phyloP scores from a whole-genome alignment of 2,888 invertebrate species.

The Cerceris rybyensis region DNA sequence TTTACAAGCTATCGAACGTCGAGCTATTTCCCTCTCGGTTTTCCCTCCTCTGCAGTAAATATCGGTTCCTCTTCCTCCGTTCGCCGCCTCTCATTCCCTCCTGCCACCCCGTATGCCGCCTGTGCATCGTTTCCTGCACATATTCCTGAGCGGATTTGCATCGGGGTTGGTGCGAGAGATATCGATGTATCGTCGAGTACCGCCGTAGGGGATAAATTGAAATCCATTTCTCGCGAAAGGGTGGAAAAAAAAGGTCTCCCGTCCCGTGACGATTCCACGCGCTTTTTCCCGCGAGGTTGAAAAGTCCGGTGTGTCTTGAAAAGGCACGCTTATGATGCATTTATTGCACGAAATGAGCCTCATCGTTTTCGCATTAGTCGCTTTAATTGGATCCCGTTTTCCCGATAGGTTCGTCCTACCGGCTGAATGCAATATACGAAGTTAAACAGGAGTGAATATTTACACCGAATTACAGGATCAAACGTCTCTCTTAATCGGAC shows the following conservation, averaged over 20 bases:
- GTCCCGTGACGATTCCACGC: conserved; percentile 13
- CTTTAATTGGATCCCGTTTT: conserved; percentile 23
- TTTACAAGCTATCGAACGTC: conserved; percentile 77
- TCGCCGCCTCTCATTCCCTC: conserved; percentile 5
- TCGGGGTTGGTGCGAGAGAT: conserved; percentile 21
- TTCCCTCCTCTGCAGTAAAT: not conserved
- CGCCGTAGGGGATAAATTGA: conserved; percentile 51
- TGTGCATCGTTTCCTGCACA: conserved; percentile 14
- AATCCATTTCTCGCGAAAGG: conserved; percentile 35
- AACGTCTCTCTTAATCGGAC: not conserved
- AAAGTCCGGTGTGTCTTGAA: conserved; percentile 19
- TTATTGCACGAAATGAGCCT: conserved; percentile 9
- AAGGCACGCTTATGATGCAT: conserved; percentile 12
- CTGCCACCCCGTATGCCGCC: conserved; percentile 9
- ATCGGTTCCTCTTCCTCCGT: not conserved
- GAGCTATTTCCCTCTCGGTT: conserved; percentile 34
- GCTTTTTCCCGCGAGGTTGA: conserved; percentile 14
- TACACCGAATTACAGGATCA: conserved; percentile 11
- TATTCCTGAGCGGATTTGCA: conserved; percentile 50
- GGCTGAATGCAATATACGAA: not conserved
- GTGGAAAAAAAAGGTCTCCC: conserved; percentile 10
- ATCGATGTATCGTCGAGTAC: conserved; percentile 54
- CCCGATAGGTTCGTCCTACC: conserved; percentile 2
- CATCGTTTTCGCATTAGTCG: not conserved
- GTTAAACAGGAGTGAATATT: conserved; percentile 9